Evolutionary conservation across 2,113 vertebrate species (phyloP), one percentile per base, ranked within the genome.

Genomic region (Malurus elegans): DNA sequence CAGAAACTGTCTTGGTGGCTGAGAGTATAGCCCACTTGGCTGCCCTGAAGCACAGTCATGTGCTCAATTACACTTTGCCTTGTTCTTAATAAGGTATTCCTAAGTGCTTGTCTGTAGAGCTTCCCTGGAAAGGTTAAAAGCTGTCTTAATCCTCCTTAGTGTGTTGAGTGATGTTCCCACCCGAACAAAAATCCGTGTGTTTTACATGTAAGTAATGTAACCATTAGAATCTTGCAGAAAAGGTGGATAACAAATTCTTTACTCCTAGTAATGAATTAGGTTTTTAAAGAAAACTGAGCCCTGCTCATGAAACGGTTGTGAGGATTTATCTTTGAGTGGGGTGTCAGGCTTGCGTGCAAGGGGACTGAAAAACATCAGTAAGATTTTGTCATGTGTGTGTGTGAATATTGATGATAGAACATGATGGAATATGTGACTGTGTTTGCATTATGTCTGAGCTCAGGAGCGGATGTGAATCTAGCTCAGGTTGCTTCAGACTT

Each of bases 41-140:
- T 56, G 9, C 31, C 34, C 29, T 69, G 44, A 90, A 69, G 54
- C 51, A 12, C 36, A 62, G 11, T 40, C 48, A 74, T 47, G 51
- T 57, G 28, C n/a, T 87, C 47, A 48, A 2, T 95, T 95, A 61
- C 34, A 17, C 25, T 81, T 87, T 26, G 32, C 47, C 48, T 75
- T 69, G 45, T 34, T 67, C 58, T 88, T 85, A 19, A 14, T 74
- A 65, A 69, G 53, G 14, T 36, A 20, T 4, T 75, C 50, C 56
- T 86, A 79, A 92, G 67, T 75, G 17, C 25, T 48, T 76, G 18
- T 72, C 57, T 86, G 32, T 82, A 80, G 24, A 65, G 8, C 71
- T 88, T 85, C 44, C 7, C 58, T 83, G 31, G 24, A 31, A 88
- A 69, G 76, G 56, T 84, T 92, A 84, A 92, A 96, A 89, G 73